These are phyloP conservation scores for Paramormyrops hopkinsi DNA, from an alignment of 2,797 vertebrate species.

Conservation along the genomic window DNA sequence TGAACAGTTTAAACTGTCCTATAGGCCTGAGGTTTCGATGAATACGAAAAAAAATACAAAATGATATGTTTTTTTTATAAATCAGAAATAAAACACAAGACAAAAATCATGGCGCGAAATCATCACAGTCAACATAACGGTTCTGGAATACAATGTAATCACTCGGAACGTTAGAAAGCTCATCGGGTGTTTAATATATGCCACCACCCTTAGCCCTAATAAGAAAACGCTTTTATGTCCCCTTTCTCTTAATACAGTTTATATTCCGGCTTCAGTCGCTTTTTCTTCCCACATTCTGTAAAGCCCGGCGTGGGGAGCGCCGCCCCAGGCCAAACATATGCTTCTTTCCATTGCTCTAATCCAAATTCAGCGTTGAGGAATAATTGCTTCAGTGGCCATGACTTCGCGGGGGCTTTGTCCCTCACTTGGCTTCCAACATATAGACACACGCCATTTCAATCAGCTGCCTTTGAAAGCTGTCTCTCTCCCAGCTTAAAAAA, in stretches of 20 bases:
- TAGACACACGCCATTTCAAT: constrained; percentile 99
- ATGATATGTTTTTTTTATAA: not conserved
- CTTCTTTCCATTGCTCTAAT: constrained; percentile 99
- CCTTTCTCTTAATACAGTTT: constrained; percentile 69
- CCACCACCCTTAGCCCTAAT: constrained; percentile 16
- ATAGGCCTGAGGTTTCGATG: not conserved
- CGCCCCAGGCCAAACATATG: constrained; percentile 99
- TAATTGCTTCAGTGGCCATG: constrained; percentile 99
- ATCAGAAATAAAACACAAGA: not conserved
- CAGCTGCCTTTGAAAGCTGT: constrained; percentile 77
- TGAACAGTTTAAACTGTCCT: not conserved
- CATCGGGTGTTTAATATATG: not conserved
- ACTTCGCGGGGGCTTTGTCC: constrained; percentile 94
- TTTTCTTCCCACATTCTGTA: constrained; percentile 80
- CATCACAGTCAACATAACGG: not conserved
- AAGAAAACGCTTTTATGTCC: constrained; percentile 31
- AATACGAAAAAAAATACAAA: not conserved
- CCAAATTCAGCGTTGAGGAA: constrained; percentile 99
- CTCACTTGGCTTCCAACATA: constrained; percentile 93
- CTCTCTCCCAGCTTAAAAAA: constrained; percentile 36
- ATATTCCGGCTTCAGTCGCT: constrained; percentile 78
- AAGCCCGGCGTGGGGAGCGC: constrained; percentile 92
- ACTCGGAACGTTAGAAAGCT: not conserved
- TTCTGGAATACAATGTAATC: not conserved
- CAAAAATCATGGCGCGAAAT: not conserved